Conservation (phyloP, 2,797 vertebrate genomes). For the Sciurus vulgaris region DNA sequence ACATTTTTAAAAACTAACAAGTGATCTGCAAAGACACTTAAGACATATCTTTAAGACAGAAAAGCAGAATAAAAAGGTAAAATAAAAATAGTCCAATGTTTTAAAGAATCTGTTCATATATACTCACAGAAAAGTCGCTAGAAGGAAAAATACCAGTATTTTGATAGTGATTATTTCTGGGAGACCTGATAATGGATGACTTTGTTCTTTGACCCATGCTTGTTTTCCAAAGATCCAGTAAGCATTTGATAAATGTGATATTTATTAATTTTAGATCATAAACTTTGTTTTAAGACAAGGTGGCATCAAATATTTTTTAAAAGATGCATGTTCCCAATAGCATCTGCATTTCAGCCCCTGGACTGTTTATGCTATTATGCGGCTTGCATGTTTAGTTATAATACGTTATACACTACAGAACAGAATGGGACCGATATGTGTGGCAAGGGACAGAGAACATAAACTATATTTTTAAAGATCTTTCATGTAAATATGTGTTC, state of each 20-base stretch:
- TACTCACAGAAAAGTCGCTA: conserved; percentile 4
- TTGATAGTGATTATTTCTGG: background rate
- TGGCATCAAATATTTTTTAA: conserved; percentile 23
- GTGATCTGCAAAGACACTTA: background rate
- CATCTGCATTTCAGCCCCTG: background rate
- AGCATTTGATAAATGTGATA: background rate
- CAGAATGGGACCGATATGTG: background rate
- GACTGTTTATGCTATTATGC: background rate
- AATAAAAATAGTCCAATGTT: background rate
- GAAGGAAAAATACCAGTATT: background rate
- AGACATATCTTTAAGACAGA: conserved; percentile 26
- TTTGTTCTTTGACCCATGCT: background rate
- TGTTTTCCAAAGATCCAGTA: conserved; percentile 39
- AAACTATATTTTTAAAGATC: background rate
- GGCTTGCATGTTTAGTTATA: background rate
- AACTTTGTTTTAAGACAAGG: conserved; percentile 27
- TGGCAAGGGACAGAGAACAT: background rate
- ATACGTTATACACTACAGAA: background rate
- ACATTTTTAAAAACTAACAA: conserved; percentile 5
- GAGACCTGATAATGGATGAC: background rate
- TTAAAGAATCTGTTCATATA: background rate
- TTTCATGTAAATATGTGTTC: conserved; percentile 36
- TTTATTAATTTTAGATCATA: conserved; percentile 3
- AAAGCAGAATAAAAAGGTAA: background rate
- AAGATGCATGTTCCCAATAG: background rate